phyloP scores from a whole-genome alignment of 2,797 vertebrate genomes.

The Phoebastria nigripes region DNA sequence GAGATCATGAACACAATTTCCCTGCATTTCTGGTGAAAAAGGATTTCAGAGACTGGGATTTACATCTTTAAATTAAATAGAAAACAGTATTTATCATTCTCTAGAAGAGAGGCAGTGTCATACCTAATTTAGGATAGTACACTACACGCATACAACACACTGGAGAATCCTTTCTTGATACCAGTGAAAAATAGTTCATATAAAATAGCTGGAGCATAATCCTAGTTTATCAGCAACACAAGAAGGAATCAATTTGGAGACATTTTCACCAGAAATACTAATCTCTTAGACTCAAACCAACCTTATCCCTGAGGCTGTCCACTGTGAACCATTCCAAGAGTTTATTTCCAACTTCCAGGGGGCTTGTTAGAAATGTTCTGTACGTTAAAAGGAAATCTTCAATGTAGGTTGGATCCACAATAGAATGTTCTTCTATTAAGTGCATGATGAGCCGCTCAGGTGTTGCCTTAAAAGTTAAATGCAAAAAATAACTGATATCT shows the following conservation, averaged over 20 bases:
- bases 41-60: not conserved
- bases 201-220: not conserved
- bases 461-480: constrained; percentile 83
- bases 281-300: constrained; percentile 66
- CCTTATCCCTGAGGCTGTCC: constrained; percentile 91
- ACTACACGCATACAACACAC: not conserved
- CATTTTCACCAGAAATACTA: not conserved
- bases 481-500: not conserved
- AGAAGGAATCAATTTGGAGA: not conserved
- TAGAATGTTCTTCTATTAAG: constrained; percentile 95
- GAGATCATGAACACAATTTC: not conserved
- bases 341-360: constrained; percentile 91
- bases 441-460: constrained; percentile 94
- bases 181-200: not conserved
- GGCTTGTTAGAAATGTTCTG: constrained; percentile 91
- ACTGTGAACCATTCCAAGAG: constrained; percentile 93
- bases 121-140: not conserved
- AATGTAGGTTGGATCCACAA: constrained; percentile 96
- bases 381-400: constrained; percentile 97
- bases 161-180: not conserved
- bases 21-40: not conserved
- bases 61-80: not conserved
- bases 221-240: not conserved
- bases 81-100: not conserved
- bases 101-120: not conserved